These are phyloP conservation scores for Apostichopus leukothele DNA, from an alignment of 53 echinoderm and acorn worm species.

Conservation along the genomic window DNA sequence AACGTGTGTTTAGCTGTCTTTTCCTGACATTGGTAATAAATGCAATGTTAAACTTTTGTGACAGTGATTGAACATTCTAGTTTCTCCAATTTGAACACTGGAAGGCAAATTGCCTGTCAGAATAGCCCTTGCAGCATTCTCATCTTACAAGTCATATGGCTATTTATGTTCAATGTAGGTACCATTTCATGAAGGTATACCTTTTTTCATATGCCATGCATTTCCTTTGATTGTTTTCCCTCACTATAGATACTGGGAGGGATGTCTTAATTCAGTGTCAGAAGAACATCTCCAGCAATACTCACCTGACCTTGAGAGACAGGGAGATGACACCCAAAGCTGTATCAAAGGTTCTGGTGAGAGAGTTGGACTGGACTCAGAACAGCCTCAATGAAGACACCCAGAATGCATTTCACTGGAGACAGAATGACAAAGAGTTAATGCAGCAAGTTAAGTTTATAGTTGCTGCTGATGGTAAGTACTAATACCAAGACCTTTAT, in stretches of 20 bases:
- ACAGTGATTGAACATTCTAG: too few relatives aligned
- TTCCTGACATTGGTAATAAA: too few relatives aligned
- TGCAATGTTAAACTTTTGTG: too few relatives aligned
- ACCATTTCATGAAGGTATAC: too few relatives aligned
- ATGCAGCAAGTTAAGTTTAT: not conserved
- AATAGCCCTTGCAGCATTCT: too few relatives aligned
- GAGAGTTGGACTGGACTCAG: constrained; percentile 1
- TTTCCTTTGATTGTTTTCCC: not conserved
- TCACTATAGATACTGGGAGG: not conserved
- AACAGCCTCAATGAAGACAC: not conserved
- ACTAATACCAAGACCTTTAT: not conserved
- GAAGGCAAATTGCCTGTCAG: too few relatives aligned
- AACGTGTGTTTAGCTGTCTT: too few relatives aligned
- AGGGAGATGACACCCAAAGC: not conserved
- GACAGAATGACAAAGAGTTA: not conserved
- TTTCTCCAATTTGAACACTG: too few relatives aligned
- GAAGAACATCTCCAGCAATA: not conserved
- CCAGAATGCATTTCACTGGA: constrained; percentile 18
- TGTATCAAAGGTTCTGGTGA: not conserved
- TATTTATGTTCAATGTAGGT: too few relatives aligned
- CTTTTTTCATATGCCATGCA: too few relatives aligned
- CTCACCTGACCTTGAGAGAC: not conserved
- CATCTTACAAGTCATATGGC: too few relatives aligned
- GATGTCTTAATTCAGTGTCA: not conserved
- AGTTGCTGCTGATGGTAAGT: constrained; percentile 1